Percentiles rank a stretch among this genome's conserved stretches.
Evolutionary conservation across 2,888 invertebrate genomes (phyloP).

Genomic region (Nymphalis c-album): DNA sequence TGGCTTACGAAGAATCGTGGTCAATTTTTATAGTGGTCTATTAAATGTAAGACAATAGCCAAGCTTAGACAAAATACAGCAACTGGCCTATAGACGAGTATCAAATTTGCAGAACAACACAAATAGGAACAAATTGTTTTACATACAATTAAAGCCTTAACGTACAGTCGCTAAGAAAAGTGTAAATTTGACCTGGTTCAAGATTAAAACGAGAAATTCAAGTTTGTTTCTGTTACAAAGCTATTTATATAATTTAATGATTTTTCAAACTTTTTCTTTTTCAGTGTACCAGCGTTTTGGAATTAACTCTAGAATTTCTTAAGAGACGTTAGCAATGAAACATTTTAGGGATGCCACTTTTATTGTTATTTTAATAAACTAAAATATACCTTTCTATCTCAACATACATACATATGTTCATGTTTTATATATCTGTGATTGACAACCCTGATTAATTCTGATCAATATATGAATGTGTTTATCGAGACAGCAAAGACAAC

Average conservation of each 20-base stretch:
- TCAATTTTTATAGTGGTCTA: neutral
- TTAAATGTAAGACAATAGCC: constrained; percentile 24
- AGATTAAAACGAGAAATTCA: neutral
- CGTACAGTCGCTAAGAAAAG: constrained; percentile 36
- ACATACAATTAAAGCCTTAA: constrained; percentile 52
- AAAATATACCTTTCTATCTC: no score
- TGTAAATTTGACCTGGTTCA: constrained; percentile 7
- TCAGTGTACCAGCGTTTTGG: no score
- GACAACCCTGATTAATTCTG: no score
- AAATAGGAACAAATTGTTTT: constrained; percentile 50
- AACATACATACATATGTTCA: no score
- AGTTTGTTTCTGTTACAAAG: neutral
- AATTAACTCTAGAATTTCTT: no score
- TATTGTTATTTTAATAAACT: neutral
- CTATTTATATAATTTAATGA: no score
- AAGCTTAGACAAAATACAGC: constrained; percentile 27
- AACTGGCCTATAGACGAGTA: constrained; percentile 42
- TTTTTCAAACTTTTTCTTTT: no score
- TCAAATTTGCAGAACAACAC: constrained; percentile 44
- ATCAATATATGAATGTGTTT: no score
- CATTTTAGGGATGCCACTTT: neutral
- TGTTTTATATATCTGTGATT: no score
- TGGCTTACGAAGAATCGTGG: no score
- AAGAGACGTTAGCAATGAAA: no score
- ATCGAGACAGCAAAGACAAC: no score